Evolutionary conservation across 92 coral and sea anemone genomes (phyloP).

Genomic region (Epizoanthus ramosus): DNA sequence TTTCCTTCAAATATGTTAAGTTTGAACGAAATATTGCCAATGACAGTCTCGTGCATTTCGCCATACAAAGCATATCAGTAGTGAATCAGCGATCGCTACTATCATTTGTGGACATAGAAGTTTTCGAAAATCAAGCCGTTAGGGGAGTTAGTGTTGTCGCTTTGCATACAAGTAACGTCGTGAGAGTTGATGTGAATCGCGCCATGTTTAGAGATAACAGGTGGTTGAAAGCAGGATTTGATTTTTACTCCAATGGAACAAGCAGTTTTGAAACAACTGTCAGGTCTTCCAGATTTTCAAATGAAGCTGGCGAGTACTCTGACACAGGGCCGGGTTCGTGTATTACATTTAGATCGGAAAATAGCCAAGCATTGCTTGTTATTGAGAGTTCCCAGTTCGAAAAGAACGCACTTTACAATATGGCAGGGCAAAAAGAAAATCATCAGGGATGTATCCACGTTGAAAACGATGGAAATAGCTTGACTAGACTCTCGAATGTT

Average conservation of each 20-base stretch:
- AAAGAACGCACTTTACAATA: background rate
- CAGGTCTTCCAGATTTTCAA: background rate
- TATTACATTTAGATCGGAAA: constrained; percentile 8
- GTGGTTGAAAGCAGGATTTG: constrained; percentile 18
- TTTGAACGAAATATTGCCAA: background rate
- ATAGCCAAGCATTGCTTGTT: background rate
- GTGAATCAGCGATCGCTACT: background rate
- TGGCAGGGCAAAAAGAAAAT: background rate
- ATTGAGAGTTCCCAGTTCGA: constrained; percentile 13
- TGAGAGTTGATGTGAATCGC: background rate
- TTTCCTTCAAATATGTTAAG: background rate
- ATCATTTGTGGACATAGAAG: background rate
- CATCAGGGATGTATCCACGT: constrained; percentile 15
- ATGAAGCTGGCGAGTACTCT: background rate
- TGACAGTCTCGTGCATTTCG: background rate
- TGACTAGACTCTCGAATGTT: constrained; percentile 4
- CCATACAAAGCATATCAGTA: background rate
- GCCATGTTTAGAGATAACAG: background rate
- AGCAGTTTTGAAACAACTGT: background rate
- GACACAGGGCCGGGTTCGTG: constrained; percentile 6
- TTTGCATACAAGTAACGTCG: background rate
- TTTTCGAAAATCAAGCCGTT: background rate
- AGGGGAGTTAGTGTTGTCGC: background rate
- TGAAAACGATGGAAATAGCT: constrained; percentile 20
- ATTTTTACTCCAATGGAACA: background rate